These are phyloP conservation scores for Hoplodrina ambigua DNA, from an alignment of 2,888 invertebrate genomes.

Conservation along the genomic window DNA sequence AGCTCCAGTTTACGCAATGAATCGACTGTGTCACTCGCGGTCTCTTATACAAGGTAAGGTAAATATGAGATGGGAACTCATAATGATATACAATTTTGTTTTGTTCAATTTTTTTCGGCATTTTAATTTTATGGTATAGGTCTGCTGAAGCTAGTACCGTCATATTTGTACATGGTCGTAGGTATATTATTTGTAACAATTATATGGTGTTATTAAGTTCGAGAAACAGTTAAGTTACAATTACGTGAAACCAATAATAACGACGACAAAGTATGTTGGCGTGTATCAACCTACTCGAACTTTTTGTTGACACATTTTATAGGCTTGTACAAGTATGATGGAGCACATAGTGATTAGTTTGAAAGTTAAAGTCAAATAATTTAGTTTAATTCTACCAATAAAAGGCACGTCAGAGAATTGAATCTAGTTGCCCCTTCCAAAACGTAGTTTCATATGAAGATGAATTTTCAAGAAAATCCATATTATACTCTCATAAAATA, in stretches of 20 bases:
- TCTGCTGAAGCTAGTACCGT: constrained; percentile 24
- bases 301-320: constrained; percentile 15
- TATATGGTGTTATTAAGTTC: constrained; percentile 44
- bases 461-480: too few relatives aligned
- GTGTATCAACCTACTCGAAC: neutral
- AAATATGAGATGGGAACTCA: constrained; percentile 58
- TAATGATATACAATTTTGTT: constrained; percentile 62
- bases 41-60: constrained; percentile 52
- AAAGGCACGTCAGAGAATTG: too few relatives aligned
- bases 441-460: too few relatives aligned
- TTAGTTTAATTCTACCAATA: too few relatives aligned
- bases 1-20: constrained; percentile 86
- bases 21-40: constrained; percentile 83
- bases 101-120: constrained; percentile 41
- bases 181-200: constrained; percentile 55
- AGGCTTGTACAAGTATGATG: neutral
- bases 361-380: neutral
- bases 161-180: constrained; percentile 47
- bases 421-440: too few relatives aligned
- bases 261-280: constrained; percentile 29
- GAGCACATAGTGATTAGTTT: neutral
- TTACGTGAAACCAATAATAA: constrained; percentile 38
- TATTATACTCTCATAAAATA: too few relatives aligned
- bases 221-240: constrained; percentile 43
- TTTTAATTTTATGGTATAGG: constrained; percentile 56